Evolutionary conservation across 2,888 invertebrate species (phyloP).

Genomic region (Drosophila infuscata): DNA sequence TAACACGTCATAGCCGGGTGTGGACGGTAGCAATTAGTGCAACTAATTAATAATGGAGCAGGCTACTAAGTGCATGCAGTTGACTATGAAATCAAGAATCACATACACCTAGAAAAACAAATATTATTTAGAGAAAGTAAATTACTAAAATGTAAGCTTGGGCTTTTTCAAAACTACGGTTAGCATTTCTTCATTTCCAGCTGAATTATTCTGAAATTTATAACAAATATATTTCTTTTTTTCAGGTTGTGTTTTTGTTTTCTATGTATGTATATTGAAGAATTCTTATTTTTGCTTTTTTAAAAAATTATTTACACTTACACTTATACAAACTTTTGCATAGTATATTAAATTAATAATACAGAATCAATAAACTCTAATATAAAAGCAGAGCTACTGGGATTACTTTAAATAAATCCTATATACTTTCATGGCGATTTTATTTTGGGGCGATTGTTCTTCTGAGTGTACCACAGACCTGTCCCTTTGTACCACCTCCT

Average conservation of each 20-base stretch:
- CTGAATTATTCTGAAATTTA: too few species aligned
- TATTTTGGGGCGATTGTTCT: not conserved
- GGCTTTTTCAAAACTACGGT: too few species aligned
- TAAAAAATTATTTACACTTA: too few species aligned
- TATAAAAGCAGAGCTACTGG: too few species aligned
- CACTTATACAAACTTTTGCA: too few species aligned
- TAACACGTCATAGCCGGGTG: not conserved
- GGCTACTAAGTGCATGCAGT: constrained; percentile 23
- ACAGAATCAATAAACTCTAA: too few species aligned
- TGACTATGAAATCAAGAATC: not conserved
- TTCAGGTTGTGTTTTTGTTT: not conserved
- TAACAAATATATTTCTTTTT: not conserved
- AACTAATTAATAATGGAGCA: constrained; percentile 58
- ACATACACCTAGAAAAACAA: not conserved
- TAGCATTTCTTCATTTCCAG: too few species aligned
- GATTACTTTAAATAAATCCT: not conserved
- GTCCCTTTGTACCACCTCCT: not conserved
- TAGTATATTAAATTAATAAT: too few species aligned
- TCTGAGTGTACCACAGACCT: not conserved
- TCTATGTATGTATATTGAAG: not conserved
- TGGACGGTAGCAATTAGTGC: constrained; percentile 50
- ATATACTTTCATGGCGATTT: not conserved
- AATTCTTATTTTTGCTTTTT: not conserved
- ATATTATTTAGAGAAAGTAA: not conserved
- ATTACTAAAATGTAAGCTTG: not conserved